phyloP scores from a whole-genome alignment of 2,113 vertebrate genomes.

The Toxotes chatareus region DNA sequence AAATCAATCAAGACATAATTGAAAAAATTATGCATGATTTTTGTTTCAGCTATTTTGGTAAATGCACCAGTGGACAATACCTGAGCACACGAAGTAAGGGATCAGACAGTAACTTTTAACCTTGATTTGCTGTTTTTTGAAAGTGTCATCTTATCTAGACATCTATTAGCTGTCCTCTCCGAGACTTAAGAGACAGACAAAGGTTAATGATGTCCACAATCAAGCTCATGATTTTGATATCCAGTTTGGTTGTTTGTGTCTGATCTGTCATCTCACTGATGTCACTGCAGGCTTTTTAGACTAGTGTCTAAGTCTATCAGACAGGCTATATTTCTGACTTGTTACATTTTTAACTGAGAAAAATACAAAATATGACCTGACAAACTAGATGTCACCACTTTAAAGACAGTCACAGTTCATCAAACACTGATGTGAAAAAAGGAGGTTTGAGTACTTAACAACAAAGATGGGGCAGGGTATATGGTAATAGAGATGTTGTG shows the following conservation, averaged over 20 bases:
- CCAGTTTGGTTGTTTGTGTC: neutral
- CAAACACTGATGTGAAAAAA: neutral
- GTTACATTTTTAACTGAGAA: neutral
- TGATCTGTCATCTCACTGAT: neutral
- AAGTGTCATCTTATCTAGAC: no score
- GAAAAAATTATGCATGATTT: no score
- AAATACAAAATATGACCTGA: neutral
- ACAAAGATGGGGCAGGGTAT: neutral
- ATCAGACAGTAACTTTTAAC: neutral
- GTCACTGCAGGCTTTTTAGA: neutral
- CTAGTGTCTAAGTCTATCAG: neutral
- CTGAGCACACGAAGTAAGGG: neutral
- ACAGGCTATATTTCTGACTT: neutral
- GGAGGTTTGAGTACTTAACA: neutral
- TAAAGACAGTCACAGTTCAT: neutral
- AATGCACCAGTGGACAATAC: neutral
- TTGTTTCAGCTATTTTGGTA: neutral
- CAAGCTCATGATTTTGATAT: neutral
- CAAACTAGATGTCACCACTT: neutral
- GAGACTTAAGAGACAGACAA: neutral
- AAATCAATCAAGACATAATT: neutral
- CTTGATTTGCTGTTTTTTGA: neutral
- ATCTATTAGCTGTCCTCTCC: neutral
- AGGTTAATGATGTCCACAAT: neutral
- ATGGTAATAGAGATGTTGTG: conserved; percentile 26